A percentile compares a stretch with the other conserved stretches of the same genome.
Conservation (phyloP, 2,888 invertebrate species). For the Lycaena phlaeas region DNA sequence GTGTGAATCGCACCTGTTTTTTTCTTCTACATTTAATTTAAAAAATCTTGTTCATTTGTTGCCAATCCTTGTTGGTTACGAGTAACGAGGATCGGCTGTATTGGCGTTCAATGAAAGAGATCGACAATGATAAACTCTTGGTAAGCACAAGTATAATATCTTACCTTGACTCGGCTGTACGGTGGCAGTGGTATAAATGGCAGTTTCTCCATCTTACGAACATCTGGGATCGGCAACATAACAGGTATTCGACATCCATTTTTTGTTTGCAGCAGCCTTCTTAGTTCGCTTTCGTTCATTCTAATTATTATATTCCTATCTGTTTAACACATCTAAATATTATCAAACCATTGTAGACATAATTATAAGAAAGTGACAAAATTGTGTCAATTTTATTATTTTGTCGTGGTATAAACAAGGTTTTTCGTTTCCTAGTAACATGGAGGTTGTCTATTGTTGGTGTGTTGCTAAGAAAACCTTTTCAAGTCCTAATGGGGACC, state of each 20-base stretch:
- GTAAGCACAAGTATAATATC: too few relatives aligned
- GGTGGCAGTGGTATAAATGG: constrained; percentile 53
- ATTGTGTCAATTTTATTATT: background rate
- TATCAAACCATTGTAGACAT: too few relatives aligned
- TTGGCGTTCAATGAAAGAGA: too few relatives aligned
- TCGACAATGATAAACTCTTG: too few relatives aligned
- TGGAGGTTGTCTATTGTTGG: too few relatives aligned
- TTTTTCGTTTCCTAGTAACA: background rate
- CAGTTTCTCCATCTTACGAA: constrained; percentile 44
- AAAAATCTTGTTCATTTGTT: too few relatives aligned
- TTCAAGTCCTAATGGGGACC: too few relatives aligned
- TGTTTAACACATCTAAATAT: constrained; percentile 8
- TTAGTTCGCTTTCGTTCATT: constrained; percentile 59
- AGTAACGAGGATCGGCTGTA: too few relatives aligned
- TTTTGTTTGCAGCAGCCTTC: constrained; percentile 55
- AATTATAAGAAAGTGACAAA: background rate
- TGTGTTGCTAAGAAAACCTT: too few relatives aligned
- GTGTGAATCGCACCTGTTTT: too few relatives aligned
- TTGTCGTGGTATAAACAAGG: background rate
- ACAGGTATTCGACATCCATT: constrained; percentile 54
- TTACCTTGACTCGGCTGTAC: constrained; percentile 60
- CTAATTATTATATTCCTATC: constrained; percentile 4
- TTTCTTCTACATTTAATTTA: too few relatives aligned
- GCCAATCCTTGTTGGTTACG: too few relatives aligned
- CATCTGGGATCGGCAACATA: constrained; percentile 53